Base-by-base conservation (phyloP, 2,888 invertebrate species). In the Oscheius myriophilus region DNA sequence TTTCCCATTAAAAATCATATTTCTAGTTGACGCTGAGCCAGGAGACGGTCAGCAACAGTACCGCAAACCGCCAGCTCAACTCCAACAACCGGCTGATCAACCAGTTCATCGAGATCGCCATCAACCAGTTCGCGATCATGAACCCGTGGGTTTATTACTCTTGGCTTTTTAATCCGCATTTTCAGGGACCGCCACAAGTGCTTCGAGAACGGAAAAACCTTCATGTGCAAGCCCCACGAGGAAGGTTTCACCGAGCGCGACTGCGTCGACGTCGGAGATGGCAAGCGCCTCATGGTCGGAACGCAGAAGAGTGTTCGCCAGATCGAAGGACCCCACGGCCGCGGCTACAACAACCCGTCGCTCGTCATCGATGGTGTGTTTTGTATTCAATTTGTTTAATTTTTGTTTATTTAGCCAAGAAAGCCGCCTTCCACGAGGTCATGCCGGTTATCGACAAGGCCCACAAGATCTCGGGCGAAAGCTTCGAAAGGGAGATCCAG, bases 121-220 rank as follows among this genome's bases (percentile, higher is more conserved):
- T 76, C 25, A 74, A 72, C 33, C 72, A 74, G 33, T 16, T 49
- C 16, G 71, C 70, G 39, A 55, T 72, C 39, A 64, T 63, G 25
- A 53, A 68, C 7, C 25, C 68, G 73, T 73, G 18, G 39, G 71
- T 65, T 41, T n/a, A 39, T 41, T 0, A 2, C 41, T 55, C 6
- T 16, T 53, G 18, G 43, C 3, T 21, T 57, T 49, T 12, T 25
- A 26, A 23, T 14, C 12, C 26, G 12, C 39, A 3, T 26, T 70
- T 67, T 53, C 39, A 75, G 75, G 4, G 54, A 69, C 0, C 53
- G 67, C 16, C 68, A 69, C 45, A 62, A 62, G 2, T 59, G 58
- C 14, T 79, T 72, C 65, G 75, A 72, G 11, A 55, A 72, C 25
- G 79, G 77, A 39, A 77, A 72, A 55, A 14, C 67, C 1, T 79